Conservation (phyloP, 2,113 vertebrate genomes). For the Motacilla tschutschensis region DNA sequence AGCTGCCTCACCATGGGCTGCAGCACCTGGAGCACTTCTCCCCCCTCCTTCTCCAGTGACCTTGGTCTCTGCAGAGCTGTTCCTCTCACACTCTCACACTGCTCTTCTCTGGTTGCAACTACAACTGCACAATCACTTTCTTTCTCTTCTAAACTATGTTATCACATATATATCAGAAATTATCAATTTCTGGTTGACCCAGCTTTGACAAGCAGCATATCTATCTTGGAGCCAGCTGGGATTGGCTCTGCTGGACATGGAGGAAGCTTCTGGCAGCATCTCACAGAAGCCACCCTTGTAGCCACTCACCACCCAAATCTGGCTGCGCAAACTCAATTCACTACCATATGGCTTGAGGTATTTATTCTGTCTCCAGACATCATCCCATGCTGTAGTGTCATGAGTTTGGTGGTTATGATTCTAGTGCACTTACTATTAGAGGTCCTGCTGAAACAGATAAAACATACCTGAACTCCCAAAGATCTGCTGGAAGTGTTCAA, state of each 20-base stretch:
- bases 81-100: neutral
- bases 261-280: neutral
- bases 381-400: neutral
- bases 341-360: neutral
- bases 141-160: neutral
- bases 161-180: too few relatives aligned
- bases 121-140: accelerated
- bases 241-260: neutral
- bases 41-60: accelerated
- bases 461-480: neutral
- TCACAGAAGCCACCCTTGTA: neutral
- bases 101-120: neutral
- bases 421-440: neutral
- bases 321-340: neutral
- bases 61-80: neutral
- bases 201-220: neutral
- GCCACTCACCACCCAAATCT: neutral
- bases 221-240: neutral
- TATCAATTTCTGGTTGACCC: neutral
- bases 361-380: neutral
- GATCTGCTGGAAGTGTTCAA: neutral
- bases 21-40: accelerated
- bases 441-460: neutral
- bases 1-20: neutral
- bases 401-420: neutral